These are phyloP conservation scores for Sylvicola fuscatus DNA, from an alignment of 2,888 invertebrate species.

Conservation along the genomic window DNA sequence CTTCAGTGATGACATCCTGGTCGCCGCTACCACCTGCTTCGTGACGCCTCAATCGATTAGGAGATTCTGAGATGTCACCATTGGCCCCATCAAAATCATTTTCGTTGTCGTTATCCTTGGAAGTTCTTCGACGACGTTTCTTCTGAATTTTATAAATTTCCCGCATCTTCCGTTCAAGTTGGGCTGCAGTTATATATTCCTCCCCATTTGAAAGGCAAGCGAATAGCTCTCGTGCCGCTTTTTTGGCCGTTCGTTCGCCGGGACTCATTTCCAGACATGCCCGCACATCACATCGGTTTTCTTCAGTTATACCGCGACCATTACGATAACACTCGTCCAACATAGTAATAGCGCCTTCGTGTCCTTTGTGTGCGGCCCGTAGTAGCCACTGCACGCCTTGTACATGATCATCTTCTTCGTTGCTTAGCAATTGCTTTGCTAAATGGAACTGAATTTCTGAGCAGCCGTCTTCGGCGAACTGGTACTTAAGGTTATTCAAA, in stretches of 20 bases:
- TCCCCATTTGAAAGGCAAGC: slow-evolving; percentile 72
- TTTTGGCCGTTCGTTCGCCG: slow-evolving; percentile 70
- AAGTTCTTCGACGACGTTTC: slow-evolving; percentile 12
- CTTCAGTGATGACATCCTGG: slow-evolving; percentile 44
- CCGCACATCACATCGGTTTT: slow-evolving; percentile 50
- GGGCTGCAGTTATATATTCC: slow-evolving; percentile 69
- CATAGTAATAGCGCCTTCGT: slow-evolving; percentile 64
- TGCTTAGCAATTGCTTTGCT: slow-evolving; percentile 59
- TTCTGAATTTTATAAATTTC: slow-evolving; percentile 34
- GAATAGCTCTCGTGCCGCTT: slow-evolving; percentile 73
- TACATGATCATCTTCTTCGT: slow-evolving; percentile 26
- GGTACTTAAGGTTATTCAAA: slow-evolving; percentile 29
- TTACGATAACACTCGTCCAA: slow-evolving; percentile 33
- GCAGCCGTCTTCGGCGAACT: slow-evolving; percentile 73
- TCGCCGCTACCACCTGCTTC: slow-evolving; percentile 15
- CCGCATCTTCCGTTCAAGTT: slow-evolving; percentile 53
- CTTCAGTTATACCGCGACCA: slow-evolving; percentile 50
- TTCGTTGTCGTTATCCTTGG: too few relatives aligned
- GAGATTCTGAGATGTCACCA: slow-evolving; percentile 10
- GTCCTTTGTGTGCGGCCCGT: slow-evolving; percentile 85
- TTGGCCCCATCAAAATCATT: slow-evolving; percentile 14
- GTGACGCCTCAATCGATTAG: slow-evolving; percentile 5
- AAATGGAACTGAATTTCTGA: slow-evolving; percentile 75
- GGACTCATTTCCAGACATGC: slow-evolving; percentile 64
- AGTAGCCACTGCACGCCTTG: slow-evolving; percentile 79